Base-by-base conservation (phyloP, 2,113 vertebrate species). In the Argyrosomus japonicus region DNA sequence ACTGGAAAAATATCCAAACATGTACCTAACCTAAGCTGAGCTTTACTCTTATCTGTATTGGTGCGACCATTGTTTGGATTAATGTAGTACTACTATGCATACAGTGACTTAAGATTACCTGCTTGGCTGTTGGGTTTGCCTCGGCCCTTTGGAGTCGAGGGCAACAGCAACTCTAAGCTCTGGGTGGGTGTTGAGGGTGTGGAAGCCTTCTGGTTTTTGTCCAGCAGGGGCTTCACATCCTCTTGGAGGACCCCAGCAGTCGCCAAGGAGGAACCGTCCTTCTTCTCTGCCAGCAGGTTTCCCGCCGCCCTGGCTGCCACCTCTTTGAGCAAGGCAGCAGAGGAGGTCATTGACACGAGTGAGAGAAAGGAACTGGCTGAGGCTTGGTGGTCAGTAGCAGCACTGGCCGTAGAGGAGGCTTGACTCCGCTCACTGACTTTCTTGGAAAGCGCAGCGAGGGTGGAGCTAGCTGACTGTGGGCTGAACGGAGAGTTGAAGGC, bases 401-500 rank as follows among this genome's bases (percentile, higher is more conserved):
- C 77, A 10, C 77, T 79, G 77, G 89, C 70, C 10, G 89, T 88
- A 12, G 92, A 93, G 93, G 97, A 96, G 64, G 96, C 96, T 92
- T 97, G 94, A 88, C 96, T 97, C 88, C 98, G 95, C 94, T 99
- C 98, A 9, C 98, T 99, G 87, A 99, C 98, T 95, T 99, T 99
- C 96, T 99, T 99, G 93, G 98, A 99, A 84, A 99, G 94, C 23
- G 98, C 98, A 54, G 98, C 98, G 71, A 99, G 94, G 0, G 98
- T 99, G 83, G 98, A 99, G 91, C 98, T 99, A 83, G 98, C 98
- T 3, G 98, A 99, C 95, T 99, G 98, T 1, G 98, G 97, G 95
- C 96, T 99, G 86, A 99, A 99, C 21, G 98, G 98, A 6, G 98
- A 98, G 75, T 96, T 95, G 89, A 99, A 99, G 87, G 97, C 96